These are phyloP conservation scores for Edolisoma coerulescens DNA, from an alignment of 2,113 vertebrate genomes.

Conservation along the genomic window DNA sequence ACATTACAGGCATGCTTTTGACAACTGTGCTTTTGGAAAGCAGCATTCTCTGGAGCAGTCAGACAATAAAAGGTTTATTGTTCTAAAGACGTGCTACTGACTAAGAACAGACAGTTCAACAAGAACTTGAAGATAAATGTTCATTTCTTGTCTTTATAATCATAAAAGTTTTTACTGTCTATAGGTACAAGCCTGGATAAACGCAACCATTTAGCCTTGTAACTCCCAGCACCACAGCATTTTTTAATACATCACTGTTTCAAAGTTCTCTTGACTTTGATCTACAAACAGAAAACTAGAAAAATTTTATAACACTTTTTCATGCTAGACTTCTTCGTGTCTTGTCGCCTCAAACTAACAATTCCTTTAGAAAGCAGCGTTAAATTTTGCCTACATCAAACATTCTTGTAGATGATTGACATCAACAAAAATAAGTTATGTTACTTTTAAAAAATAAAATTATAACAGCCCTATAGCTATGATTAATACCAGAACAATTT, in stretches of 20 bases:
- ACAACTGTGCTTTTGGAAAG: not conserved
- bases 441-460: not conserved
- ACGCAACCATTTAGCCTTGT: not conserved
- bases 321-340: not conserved
- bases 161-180: not conserved
- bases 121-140: not conserved
- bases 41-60: not conserved
- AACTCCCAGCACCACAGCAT: not conserved
- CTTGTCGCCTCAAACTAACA: not conserved
- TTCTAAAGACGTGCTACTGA: not conserved
- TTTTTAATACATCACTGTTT: not conserved
- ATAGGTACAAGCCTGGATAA: not conserved
- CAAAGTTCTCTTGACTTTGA: not conserved
- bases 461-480: not conserved
- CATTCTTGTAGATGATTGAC: not conserved
- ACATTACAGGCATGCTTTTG: not conserved
- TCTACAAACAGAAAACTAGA: not conserved
- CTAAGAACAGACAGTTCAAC: not conserved
- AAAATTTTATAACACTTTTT: not conserved
- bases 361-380: not conserved
- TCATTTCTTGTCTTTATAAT: not conserved
- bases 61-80: slow-evolving; percentile 2
- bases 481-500: not conserved
- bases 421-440: not conserved
- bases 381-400: not conserved